These are phyloP conservation scores for Nebria brevicollis DNA, from an alignment of 2,888 invertebrate genomes.

Conservation along the genomic window DNA sequence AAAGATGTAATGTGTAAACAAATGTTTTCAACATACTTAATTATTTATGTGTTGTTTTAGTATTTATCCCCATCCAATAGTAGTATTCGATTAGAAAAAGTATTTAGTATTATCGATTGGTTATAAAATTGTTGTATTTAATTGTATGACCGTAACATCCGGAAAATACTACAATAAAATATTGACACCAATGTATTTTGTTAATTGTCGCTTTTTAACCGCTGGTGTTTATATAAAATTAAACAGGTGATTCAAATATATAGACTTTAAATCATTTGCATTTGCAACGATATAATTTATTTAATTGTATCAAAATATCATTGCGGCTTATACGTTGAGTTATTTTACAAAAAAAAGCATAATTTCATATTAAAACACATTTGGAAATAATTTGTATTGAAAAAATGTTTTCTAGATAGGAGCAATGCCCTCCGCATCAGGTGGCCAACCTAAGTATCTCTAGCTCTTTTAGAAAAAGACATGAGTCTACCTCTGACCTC, in stretches of 20 bases:
- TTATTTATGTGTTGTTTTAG: neutral
- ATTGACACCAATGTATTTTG: neutral
- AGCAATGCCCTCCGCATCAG: neutral
- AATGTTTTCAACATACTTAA: conserved; percentile 27
- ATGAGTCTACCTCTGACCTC: neutral
- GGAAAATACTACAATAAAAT: neutral
- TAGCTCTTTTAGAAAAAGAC: neutral
- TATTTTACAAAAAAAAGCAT: too few species aligned
- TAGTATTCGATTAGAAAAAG: neutral
- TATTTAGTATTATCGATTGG: neutral
- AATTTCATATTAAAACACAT: too few species aligned
- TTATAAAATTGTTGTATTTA: too few species aligned
- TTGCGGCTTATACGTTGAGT: neutral
- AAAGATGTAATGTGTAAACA: conserved; percentile 42
- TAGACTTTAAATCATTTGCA: neutral
- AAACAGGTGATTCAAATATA: neutral
- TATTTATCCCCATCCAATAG: neutral
- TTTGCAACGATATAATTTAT: neutral
- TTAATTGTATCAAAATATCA: neutral
- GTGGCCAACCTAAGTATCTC: neutral
- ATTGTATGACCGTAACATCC: too few species aligned
- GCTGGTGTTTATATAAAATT: neutral
- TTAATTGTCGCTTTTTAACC: neutral
- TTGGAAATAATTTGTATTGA: too few species aligned
- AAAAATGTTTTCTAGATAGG: too few species aligned